These are phyloP conservation scores for Philereme transversata DNA, from an alignment of 2,888 invertebrate genomes.

Conservation along the genomic window DNA sequence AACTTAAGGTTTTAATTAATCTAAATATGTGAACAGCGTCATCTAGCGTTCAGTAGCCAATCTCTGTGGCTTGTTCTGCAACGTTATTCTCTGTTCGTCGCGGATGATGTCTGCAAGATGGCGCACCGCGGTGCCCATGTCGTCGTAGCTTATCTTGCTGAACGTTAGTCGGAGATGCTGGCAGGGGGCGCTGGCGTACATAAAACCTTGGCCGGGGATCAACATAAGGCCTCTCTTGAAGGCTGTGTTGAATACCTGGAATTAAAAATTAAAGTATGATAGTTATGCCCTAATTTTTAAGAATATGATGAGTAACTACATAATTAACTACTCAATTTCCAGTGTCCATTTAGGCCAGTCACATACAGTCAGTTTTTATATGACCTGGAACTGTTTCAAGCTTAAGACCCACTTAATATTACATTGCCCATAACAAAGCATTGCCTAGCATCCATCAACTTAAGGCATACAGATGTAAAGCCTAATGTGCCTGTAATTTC, in stretches of 20 bases:
- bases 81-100: constrained; percentile 75
- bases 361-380: too few relatives aligned
- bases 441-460: too few relatives aligned
- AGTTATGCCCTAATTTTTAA: background rate
- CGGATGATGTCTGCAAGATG: constrained; percentile 84
- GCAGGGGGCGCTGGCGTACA: constrained; percentile 84
- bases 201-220: constrained; percentile 90
- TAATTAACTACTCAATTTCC: too few relatives aligned
- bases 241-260: constrained; percentile 82
- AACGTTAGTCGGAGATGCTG: constrained; percentile 89
- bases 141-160: constrained; percentile 85
- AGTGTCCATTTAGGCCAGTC: too few relatives aligned
- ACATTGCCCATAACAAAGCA: too few relatives aligned
- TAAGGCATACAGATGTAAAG: too few relatives aligned
- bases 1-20: background rate
- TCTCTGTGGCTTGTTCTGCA: constrained; percentile 48
- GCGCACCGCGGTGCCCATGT: constrained; percentile 86
- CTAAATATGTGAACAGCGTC: constrained; percentile 26
- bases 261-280: constrained; percentile 5
- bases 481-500: too few relatives aligned
- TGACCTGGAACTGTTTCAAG: too few relatives aligned
- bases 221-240: constrained; percentile 87
- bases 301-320: too few relatives aligned
- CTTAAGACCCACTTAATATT: too few relatives aligned
- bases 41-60: constrained; percentile 54